These are phyloP conservation scores for Molossus molossus DNA, from an alignment of 2,797 vertebrate genomes.

Conservation along the genomic window DNA sequence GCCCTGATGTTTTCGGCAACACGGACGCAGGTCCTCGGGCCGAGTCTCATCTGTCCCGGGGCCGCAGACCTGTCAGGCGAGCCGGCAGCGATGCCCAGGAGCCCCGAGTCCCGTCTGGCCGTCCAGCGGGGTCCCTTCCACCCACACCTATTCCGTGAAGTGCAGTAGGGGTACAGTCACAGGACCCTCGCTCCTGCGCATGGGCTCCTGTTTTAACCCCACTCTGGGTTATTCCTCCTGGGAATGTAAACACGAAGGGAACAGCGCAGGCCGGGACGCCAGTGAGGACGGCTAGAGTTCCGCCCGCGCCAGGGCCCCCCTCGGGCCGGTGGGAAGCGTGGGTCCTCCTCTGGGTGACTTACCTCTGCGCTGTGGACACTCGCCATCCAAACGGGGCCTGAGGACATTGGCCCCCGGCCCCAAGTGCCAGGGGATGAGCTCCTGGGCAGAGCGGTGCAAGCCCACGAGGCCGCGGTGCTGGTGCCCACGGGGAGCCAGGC, in stretches of 20 bases:
- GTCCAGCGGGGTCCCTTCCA: slow-evolving; percentile 17
- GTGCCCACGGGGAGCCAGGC: not conserved
- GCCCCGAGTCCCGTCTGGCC: not conserved
- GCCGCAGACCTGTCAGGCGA: not conserved
- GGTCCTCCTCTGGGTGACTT: no score
- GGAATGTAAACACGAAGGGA: not conserved
- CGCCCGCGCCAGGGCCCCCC: not conserved
- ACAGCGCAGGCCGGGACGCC: accelerated
- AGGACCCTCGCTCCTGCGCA: slow-evolving; percentile 45
- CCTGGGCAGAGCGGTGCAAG: not conserved
- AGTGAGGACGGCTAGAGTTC: accelerated
- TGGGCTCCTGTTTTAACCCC: not conserved
- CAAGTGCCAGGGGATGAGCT: no score
- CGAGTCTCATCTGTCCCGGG: not conserved
- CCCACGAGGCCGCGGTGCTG: accelerated
- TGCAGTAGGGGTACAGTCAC: slow-evolving; percentile 21
- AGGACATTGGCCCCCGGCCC: not conserved
- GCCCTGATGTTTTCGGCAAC: not conserved
- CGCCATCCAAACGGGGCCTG: no score
- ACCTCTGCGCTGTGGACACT: not conserved
- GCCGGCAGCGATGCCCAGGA: slow-evolving; percentile 39
- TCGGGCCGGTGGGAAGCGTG: accelerated
- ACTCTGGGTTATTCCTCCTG: not conserved
- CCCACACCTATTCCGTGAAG: slow-evolving; percentile 67
- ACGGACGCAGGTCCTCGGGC: slow-evolving; percentile 26